Percentiles rank a stretch among this genome's conserved stretches.
Evolutionary conservation across 1,140 invertebrate species (phyloP).

Genomic region (Sesamia nonagrioides): DNA sequence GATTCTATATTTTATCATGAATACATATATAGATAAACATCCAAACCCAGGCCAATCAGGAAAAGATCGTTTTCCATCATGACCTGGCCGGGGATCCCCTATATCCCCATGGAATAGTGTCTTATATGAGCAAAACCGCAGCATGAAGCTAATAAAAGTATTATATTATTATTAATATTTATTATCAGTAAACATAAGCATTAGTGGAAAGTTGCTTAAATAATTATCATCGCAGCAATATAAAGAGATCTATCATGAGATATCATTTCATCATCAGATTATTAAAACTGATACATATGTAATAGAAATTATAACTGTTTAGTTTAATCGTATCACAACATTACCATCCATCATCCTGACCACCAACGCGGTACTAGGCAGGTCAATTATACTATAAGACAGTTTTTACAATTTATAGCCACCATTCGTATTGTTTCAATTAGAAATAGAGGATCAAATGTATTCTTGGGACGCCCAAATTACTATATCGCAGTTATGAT

Average conservation of each 20-base stretch:
- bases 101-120: too few relatives aligned
- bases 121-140: too few relatives aligned
- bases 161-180: background rate
- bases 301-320: conserved; percentile 54
- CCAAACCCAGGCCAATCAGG: too few relatives aligned
- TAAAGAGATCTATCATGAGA: background rate
- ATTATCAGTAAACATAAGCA: background rate
- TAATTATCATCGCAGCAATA: background rate
- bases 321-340: conserved; percentile 69
- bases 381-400: conserved; percentile 71
- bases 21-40: too few relatives aligned
- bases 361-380: conserved; percentile 71
- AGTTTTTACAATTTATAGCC: conserved; percentile 74
- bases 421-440: conserved; percentile 82
- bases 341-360: conserved; percentile 70
- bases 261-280: conserved; percentile 1
- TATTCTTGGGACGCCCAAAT: conserved; percentile 79
- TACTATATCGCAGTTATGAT: conserved; percentile 70
- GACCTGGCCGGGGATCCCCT: too few relatives aligned
- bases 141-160: too few relatives aligned
- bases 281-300: conserved; percentile 22
- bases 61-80: too few relatives aligned
- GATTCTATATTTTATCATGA: too few relatives aligned
- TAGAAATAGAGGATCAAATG: conserved; percentile 81
- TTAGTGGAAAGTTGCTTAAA: background rate